Evolutionary conservation across 2,113 vertebrate species (phyloP), one percentile per base, ranked within the genome.

Genomic region (Syngnathus typhle): DNA sequence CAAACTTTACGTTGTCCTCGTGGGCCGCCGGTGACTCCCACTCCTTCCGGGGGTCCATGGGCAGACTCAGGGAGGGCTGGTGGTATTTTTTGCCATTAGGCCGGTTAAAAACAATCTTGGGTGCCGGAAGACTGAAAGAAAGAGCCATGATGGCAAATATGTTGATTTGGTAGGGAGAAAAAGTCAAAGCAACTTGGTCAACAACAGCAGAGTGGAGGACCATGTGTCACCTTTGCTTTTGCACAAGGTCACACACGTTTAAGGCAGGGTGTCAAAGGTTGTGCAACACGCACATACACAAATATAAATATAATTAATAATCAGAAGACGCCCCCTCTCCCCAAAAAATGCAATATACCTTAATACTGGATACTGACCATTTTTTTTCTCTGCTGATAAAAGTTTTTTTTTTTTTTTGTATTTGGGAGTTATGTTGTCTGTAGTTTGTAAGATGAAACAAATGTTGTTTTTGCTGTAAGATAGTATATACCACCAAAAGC

Each of bases 21-120:
- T 98, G 95, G 1, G 93, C 92, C 5, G 89, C 54, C 0, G 94
- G 95, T 75, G 94, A 95, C 63, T 83, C 85, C 80, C 95, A 89
- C 59, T 94, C 93, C 18, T 89, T 88, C 2, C 85, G 83, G 18
- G 67, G 73, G 1, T 85, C 84, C 4, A 84, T 10, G 2, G 88
- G 86, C 2, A 85, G 84, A 15, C 75, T 32, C 4, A 84, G 85
- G 21, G 91, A 58, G 11, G 79, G 74, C 4, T 76, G 73, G 0
- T 88, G 91, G 3, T 91, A 89, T 84, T 92, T 91, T 76, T 93
- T 95, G 55, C 94, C 93, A 0, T 95, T 96, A 56, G 90, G 90
- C 39, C 94, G 93, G 86, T 92, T 95, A 88, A 98, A 98, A 70
- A 98, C 89, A 0, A 97, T 93, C 85, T 93, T 95, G 10, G 91